These are phyloP conservation scores for Entelurus aequoreus DNA, from an alignment of 2,113 vertebrate genomes.

Conservation along the genomic window DNA sequence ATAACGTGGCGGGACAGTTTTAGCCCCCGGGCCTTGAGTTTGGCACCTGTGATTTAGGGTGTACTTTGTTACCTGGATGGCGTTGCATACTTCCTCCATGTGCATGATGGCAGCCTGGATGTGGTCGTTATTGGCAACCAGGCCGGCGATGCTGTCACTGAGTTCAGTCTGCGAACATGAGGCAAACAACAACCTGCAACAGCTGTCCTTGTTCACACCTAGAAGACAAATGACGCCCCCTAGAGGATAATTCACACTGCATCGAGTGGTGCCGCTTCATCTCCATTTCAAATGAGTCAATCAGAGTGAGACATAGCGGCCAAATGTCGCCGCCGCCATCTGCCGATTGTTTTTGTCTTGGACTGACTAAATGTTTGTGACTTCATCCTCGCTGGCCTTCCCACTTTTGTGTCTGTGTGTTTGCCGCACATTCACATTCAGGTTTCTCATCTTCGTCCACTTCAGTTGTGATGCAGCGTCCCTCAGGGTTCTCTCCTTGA, in stretches of 20 bases:
- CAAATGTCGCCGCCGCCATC: conserved; percentile 64
- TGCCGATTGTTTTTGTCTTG: conserved; percentile 21
- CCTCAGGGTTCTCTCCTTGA: background rate
- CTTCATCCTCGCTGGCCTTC: conserved; percentile 1
- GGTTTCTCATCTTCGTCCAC: background rate
- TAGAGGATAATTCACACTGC: background rate
- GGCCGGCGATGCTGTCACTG: conserved; percentile 80
- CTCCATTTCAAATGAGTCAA: conserved; percentile 63
- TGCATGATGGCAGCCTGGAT: conserved; percentile 83
- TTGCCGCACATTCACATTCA: background rate
- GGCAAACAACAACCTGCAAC: background rate
- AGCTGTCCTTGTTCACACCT: no score
- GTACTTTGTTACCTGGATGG: conserved; percentile 73
- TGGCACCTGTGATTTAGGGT: no score
- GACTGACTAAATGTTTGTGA: background rate
- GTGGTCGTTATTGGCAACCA: conserved; percentile 84
- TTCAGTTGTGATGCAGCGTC: background rate
- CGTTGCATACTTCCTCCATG: conserved; percentile 83
- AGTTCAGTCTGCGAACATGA: conserved; percentile 74
- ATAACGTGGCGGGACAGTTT: no score
- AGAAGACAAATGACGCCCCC: background rate
- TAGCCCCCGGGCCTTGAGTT: no score
- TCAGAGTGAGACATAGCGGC: conserved; percentile 54
- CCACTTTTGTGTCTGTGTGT: background rate
- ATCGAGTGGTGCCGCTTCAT: conserved; percentile 23